A percentile compares a stretch with the other conserved stretches of the same genome.
phyloP scores from a whole-genome alignment of 2,113 vertebrate species.

The Mustelus asterias region DNA sequence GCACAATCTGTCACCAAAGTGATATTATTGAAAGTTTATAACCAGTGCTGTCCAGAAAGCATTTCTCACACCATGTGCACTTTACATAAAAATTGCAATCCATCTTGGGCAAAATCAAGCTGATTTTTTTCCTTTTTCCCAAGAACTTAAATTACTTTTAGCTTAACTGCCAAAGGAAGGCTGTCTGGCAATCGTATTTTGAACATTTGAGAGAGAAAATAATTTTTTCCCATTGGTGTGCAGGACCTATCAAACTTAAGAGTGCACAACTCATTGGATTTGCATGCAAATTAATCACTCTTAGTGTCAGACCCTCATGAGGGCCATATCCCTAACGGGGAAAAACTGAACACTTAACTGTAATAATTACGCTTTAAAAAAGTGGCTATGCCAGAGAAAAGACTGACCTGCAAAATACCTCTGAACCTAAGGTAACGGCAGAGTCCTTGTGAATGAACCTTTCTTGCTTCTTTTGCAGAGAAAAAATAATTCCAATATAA shows the following conservation, averaged over 20 bases:
- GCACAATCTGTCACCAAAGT: neutral
- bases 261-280: conserved; percentile 14
- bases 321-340: neutral
- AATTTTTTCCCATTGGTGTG: conserved; percentile 1
- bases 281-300: conserved; percentile 23
- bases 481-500: conserved; percentile 16
- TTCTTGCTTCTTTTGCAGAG: neutral
- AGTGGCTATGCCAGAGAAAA: neutral
- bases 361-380: conserved; percentile 4
- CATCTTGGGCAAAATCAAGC: neutral
- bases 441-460: neutral
- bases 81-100: neutral
- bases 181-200: conserved; percentile 8
- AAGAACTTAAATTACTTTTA: neutral
- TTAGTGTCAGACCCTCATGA: neutral
- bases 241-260: neutral
- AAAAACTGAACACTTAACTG: conserved; percentile 11
- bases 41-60: neutral
- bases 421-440: neutral
- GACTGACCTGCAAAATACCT: neutral
- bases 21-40: neutral
- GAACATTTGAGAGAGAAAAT: neutral
- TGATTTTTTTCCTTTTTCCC: neutral
- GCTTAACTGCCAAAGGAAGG: neutral
- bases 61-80: neutral